These are phyloP conservation scores for Heliconius eleuchia DNA, from an alignment of 1,140 invertebrate species.

Conservation along the genomic window DNA sequence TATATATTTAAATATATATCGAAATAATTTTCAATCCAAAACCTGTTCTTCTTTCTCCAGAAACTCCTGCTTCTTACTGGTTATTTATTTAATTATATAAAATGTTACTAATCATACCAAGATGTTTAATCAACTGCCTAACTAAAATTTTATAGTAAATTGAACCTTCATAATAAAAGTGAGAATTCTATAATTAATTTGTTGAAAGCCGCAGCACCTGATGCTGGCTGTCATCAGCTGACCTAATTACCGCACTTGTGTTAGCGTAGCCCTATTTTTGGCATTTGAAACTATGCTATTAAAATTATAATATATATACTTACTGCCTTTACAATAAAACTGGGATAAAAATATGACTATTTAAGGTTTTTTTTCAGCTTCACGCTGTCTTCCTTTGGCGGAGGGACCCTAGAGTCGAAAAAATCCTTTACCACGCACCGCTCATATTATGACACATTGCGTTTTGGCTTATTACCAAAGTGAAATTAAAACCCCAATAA, in stretches of 20 bases:
- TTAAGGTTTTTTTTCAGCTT: neutral
- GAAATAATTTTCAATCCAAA: no score
- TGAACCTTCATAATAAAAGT: slow-evolving; percentile 45
- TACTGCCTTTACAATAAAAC: neutral
- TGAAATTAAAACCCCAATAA: no score
- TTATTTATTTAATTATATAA: neutral
- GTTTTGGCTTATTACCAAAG: no score
- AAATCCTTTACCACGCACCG: no score
- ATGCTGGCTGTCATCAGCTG: slow-evolving; percentile 54
- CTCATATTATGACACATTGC: no score
- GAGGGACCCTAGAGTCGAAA: no score
- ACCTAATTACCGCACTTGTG: slow-evolving; percentile 55
- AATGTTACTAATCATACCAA: neutral
- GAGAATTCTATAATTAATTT: slow-evolving; percentile 56
- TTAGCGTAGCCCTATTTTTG: slow-evolving; percentile 46
- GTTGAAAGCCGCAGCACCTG: slow-evolving; percentile 39
- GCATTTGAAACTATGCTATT: slow-evolving; percentile 17
- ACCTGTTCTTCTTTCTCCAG: no score
- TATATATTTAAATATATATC: no score
- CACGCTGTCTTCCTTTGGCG: no score
- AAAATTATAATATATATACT: neutral
- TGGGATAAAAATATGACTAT: neutral
- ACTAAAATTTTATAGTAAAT: neutral
- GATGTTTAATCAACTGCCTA: neutral
- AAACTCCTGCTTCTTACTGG: no score